Conservation (phyloP, 92 coral and sea anemone genomes). For the Parazoanthus atlanticus region DNA sequence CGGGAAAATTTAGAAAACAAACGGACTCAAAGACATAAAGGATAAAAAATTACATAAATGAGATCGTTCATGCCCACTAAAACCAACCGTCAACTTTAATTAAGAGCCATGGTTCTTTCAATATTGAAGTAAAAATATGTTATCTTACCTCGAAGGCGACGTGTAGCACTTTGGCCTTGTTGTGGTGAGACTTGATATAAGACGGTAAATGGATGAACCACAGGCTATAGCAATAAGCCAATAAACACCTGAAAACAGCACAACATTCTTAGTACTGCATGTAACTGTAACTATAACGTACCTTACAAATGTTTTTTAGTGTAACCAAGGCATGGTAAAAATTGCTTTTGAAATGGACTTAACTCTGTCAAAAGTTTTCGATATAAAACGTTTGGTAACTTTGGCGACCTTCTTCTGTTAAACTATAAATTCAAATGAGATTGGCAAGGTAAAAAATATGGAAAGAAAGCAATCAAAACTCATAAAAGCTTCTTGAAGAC, state of each 20-base stretch:
- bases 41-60: background rate
- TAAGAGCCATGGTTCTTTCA: background rate
- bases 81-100: background rate
- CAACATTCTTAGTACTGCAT: background rate
- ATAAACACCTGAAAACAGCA: constrained; percentile 67
- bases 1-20: no score
- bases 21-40: no score
- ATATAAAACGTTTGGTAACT: background rate
- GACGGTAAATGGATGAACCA: constrained; percentile 98
- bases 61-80: background rate
- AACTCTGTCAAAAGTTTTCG: no score
- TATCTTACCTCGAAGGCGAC: constrained; percentile 86
- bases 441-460: no score
- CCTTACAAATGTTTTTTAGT: background rate
- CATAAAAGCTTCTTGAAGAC: background rate
- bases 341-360: no score
- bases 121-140: background rate
- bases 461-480: no score
- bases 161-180: constrained; percentile 91
- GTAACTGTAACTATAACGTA: background rate
- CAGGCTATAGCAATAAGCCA: constrained; percentile 88
- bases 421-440: no score
- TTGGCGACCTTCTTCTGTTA: no score
- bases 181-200: constrained; percentile 89
- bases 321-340: background rate